Conservation (phyloP, 2,888 invertebrate species). For the Salticus scenicus region DNA sequence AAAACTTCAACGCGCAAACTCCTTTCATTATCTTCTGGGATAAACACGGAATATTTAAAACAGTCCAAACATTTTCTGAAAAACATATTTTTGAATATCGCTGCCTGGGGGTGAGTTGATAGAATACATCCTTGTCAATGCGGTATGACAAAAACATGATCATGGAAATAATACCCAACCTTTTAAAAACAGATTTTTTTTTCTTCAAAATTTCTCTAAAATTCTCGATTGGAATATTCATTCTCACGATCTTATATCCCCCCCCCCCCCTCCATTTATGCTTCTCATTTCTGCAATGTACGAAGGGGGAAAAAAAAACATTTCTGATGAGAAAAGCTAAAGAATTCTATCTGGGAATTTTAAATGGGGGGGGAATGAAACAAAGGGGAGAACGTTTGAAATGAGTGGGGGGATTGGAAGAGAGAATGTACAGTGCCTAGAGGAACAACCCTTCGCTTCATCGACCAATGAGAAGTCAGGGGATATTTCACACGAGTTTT, state of each 20-base stretch:
- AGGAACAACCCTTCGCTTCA: conserved; percentile 59
- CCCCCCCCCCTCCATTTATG: neutral
- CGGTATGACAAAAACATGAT: conserved; percentile 24
- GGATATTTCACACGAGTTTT: conserved; percentile 67
- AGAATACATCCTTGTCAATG: conserved; percentile 2
- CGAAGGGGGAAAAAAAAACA: no score
- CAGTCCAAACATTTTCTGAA: neutral
- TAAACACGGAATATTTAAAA: neutral
- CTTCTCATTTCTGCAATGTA: conserved; percentile 32
- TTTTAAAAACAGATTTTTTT: conserved; percentile 52
- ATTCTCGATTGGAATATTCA: conserved; percentile 33
- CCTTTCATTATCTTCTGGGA: neutral
- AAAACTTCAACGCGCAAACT: neutral
- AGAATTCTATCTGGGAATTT: conserved; percentile 14
- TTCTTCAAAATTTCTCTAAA: conserved; percentile 54
- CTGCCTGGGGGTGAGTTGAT: neutral
- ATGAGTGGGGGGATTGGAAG: neutral
- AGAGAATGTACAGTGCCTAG: conserved; percentile 27
- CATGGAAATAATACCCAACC: conserved; percentile 11
- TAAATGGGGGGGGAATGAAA: neutral
- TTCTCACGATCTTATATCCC: neutral
- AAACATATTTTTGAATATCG: neutral
- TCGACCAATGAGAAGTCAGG: conserved; percentile 62
- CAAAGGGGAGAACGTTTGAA: conserved; percentile 5
- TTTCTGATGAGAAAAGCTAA: conserved; percentile 27